A percentile compares a stretch with the other conserved stretches of the same genome.
Evolutionary conservation across 2,113 vertebrate genomes (phyloP).

Genomic region (Pelodiscus sinensis): DNA sequence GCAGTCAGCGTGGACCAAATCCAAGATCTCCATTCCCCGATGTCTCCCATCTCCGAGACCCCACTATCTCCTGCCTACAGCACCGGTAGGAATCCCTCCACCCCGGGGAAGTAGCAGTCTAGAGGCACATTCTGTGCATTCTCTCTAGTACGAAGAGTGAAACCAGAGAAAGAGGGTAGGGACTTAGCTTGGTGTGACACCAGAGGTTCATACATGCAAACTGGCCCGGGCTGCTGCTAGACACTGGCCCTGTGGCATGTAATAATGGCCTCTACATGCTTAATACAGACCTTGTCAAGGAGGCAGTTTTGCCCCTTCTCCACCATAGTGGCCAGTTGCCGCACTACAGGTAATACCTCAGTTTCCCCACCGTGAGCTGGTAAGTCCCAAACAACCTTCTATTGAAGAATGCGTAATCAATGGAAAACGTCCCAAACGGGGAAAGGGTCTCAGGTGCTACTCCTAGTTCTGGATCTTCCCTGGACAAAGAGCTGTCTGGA

Average conservation of each 20-base stretch:
- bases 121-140: not conserved
- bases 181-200: not conserved
- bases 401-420: not conserved
- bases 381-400: not conserved
- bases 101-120: not conserved
- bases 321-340: not conserved
- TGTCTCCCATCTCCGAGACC: conserved; percentile 92
- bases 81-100: conserved; percentile 80
- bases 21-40: conserved; percentile 91
- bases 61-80: conserved; percentile 91
- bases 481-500: not conserved
- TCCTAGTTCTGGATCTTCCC: not conserved
- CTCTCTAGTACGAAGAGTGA: not conserved
- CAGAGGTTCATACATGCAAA: not conserved
- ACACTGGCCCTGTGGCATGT: not conserved
- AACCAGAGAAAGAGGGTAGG: fast-evolving
- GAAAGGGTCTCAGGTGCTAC: not conserved
- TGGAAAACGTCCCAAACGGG: not conserved
- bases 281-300: not conserved
- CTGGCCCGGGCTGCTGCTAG: not conserved
- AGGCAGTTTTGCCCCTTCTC: not conserved
- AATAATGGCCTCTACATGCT: not conserved
- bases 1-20: conserved; percentile 98
- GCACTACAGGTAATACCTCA: not conserved
- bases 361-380: not conserved